phyloP scores from a whole-genome alignment of 2,888 invertebrate genomes.

The Hymenopus coronatus region DNA sequence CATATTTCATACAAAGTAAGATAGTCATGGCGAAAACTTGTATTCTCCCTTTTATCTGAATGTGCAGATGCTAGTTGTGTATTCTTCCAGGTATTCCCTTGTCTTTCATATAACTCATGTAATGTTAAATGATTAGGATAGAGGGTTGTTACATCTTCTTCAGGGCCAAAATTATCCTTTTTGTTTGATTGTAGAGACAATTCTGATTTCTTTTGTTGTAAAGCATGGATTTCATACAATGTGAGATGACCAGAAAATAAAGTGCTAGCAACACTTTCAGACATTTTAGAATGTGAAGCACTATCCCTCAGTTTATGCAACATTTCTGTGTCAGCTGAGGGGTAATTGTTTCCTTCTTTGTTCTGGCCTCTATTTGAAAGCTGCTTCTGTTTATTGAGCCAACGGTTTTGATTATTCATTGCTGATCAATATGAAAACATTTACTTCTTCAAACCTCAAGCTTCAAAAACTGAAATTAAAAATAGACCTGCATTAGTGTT shows the following conservation, averaged over 20 bases:
- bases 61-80: neutral
- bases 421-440: neutral
- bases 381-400: neutral
- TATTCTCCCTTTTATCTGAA: too few species aligned
- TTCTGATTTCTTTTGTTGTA: too few species aligned
- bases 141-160: neutral
- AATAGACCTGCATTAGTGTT: neutral
- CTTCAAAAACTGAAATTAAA: neutral
- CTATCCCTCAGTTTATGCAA: too few species aligned
- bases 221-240: too few species aligned
- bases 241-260: neutral
- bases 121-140: neutral
- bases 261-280: too few species aligned
- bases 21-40: too few species aligned
- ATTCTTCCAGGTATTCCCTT: neutral
- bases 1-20: too few species aligned
- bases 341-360: neutral
- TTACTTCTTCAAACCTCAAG: neutral
- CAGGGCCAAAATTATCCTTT: neutral
- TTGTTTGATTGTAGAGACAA: neutral
- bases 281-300: too few species aligned
- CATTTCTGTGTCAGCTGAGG: too few species aligned
- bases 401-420: neutral
- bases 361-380: neutral
- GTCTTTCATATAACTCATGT: neutral